Percentiles rank a stretch among this genome's conserved stretches.
Conservation (phyloP, 2,888 invertebrate species). For the Cistogaster globosa region DNA sequence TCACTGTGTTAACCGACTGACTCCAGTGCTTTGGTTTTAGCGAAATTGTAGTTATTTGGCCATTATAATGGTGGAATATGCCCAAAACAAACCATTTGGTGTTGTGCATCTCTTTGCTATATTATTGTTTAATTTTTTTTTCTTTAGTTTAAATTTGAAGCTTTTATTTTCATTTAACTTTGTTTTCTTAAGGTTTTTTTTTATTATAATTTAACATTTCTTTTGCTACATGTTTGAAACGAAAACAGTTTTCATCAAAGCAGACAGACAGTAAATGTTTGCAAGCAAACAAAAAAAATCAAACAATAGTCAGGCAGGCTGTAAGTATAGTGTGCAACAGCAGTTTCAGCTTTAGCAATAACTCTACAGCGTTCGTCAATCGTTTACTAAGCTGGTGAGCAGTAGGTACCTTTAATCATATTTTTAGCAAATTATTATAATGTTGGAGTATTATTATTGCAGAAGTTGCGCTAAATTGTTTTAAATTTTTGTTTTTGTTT, state of each 20-base stretch:
- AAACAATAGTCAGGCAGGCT: background rate
- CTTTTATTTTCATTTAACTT: conserved; percentile 27
- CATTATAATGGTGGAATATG: conserved; percentile 64
- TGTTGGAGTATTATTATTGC: conserved; percentile 80
- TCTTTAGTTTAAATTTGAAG: conserved; percentile 11
- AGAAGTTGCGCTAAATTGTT: conserved; percentile 68
- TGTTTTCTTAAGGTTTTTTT: conserved; percentile 11
- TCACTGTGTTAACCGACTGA: background rate
- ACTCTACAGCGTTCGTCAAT: background rate
- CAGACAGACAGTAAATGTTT: conserved; percentile 9
- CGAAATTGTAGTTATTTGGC: conserved; percentile 69
- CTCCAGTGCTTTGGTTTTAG: conserved; percentile 54
- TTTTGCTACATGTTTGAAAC: background rate
- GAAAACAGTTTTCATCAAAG: conserved; percentile 29
- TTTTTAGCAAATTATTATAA: conserved; percentile 82
- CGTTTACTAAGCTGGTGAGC: background rate
- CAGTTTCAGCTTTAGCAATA: background rate
- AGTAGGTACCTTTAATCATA: conserved; percentile 78
- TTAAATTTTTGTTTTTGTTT: conserved; percentile 23
- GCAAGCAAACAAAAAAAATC: background rate
- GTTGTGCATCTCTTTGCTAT: background rate
- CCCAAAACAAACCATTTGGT: conserved; percentile 51
- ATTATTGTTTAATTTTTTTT: background rate
- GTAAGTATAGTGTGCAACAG: conserved; percentile 33
- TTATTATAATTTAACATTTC: background rate